Evolutionary conservation across 1,140 invertebrate species (phyloP).

Genomic region (Uloborus diversus): DNA sequence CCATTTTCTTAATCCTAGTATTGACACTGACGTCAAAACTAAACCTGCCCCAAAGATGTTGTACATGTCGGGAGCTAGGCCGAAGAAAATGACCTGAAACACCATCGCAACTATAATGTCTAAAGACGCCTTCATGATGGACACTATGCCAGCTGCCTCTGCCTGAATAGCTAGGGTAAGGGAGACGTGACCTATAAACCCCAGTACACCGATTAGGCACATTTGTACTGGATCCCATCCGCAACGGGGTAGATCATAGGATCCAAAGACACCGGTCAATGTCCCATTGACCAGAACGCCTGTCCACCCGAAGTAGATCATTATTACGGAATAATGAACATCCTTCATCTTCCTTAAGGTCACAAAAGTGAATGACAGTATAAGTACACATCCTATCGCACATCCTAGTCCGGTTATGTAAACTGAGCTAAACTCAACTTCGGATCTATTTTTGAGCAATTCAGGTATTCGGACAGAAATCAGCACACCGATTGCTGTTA

Average conservation of each 20-base stretch:
- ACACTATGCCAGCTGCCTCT: slow-evolving; percentile 90
- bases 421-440: neutral
- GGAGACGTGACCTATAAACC: slow-evolving; percentile 87
- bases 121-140: slow-evolving; percentile 81
- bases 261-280: slow-evolving; percentile 78
- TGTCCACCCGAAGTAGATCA: slow-evolving; percentile 88
- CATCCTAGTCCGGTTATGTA: slow-evolving; percentile 73
- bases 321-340: slow-evolving; percentile 88
- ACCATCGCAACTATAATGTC: slow-evolving; percentile 92
- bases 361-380: slow-evolving; percentile 88
- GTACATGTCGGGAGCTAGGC: slow-evolving; percentile 82
- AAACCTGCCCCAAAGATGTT: slow-evolving; percentile 82
- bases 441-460: slow-evolving; percentile 32
- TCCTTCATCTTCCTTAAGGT: slow-evolving; percentile 80
- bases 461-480: slow-evolving; percentile 77
- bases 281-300: slow-evolving; percentile 81
- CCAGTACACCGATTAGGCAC: too few species aligned
- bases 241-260: too few species aligned
- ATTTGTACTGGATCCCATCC: too few species aligned
- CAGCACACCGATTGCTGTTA: slow-evolving; percentile 83
- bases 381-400: slow-evolving; percentile 83
- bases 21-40: slow-evolving; percentile 83
- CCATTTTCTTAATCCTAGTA: slow-evolving; percentile 88
- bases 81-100: slow-evolving; percentile 83
- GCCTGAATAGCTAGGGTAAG: slow-evolving; percentile 85